These are phyloP conservation scores for Drosophila oshimai DNA, from an alignment of 1,140 invertebrate genomes.

Conservation along the genomic window DNA sequence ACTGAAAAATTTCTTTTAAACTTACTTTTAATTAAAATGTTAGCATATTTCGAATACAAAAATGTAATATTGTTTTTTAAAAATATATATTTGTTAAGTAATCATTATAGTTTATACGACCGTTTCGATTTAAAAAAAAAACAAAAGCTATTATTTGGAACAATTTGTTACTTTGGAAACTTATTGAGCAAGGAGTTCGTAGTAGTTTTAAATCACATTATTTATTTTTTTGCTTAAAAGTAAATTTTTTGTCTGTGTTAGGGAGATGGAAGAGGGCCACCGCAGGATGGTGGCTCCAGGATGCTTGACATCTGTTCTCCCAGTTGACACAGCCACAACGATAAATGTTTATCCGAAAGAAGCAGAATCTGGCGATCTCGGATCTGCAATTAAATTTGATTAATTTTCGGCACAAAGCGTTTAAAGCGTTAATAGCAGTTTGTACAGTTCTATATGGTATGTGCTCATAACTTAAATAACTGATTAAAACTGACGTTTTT, in stretches of 20 bases:
- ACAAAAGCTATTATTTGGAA: no score
- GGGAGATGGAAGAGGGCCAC: background rate
- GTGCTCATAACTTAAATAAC: background rate
- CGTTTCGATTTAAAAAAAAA: no score
- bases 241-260: background rate
- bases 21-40: no score
- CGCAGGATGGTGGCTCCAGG: conserved; percentile 12
- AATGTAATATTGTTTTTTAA: no score
- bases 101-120: no score
- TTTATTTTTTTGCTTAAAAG: no score
- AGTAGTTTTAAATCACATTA: no score
- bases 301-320: conserved; percentile 11
- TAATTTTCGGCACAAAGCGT: background rate
- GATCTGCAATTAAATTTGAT: conserved; percentile 1
- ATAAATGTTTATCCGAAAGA: conserved; percentile 14
- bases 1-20: conserved; percentile 1
- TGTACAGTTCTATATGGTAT: no score
- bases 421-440: background rate
- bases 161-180: no score
- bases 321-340: conserved; percentile 6
- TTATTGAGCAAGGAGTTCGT: no score
- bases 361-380: background rate
- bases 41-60: no score
- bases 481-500: conserved; percentile 11
- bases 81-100: no score